Evolutionary conservation across 2,888 invertebrate species (phyloP).

Genomic region (Mystacides longicornis): DNA sequence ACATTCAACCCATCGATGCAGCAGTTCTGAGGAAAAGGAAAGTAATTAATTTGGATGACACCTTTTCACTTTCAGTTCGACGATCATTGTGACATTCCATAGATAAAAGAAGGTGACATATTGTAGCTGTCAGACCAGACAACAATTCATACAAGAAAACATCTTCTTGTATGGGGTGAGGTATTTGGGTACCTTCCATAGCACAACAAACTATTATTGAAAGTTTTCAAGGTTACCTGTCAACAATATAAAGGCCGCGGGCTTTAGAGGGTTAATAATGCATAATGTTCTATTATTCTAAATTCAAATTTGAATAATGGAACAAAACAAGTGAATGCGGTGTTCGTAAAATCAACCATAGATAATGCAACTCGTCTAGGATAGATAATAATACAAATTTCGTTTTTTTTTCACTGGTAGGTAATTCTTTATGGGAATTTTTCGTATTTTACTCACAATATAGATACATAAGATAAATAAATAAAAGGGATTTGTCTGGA

Average conservation of each 20-base stretch:
- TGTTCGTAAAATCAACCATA: background rate
- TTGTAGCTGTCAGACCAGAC: background rate
- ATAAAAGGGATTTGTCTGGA: no score
- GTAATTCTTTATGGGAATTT: no score
- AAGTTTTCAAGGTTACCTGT: background rate
- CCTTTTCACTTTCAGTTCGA: background rate
- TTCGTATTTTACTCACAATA: no score
- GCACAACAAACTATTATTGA: no score
- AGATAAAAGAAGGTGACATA: background rate
- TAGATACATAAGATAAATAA: no score
- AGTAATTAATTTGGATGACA: background rate
- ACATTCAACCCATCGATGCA: background rate
- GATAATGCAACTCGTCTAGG: no score
- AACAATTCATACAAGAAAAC: background rate
- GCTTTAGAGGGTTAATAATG: background rate
- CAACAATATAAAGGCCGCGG: background rate
- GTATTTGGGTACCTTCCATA: background rate
- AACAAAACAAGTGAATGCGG: background rate
- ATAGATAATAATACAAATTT: no score
- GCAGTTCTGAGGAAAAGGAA: background rate
- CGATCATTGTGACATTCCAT: background rate
- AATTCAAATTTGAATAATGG: constrained; percentile 1
- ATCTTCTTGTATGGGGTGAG: background rate
- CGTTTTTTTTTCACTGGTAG: no score
- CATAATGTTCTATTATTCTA: background rate